Evolutionary conservation across 2,888 invertebrate species (phyloP), one percentile per base, ranked within the genome.

Genomic region (Ceraclea dissimilis): DNA sequence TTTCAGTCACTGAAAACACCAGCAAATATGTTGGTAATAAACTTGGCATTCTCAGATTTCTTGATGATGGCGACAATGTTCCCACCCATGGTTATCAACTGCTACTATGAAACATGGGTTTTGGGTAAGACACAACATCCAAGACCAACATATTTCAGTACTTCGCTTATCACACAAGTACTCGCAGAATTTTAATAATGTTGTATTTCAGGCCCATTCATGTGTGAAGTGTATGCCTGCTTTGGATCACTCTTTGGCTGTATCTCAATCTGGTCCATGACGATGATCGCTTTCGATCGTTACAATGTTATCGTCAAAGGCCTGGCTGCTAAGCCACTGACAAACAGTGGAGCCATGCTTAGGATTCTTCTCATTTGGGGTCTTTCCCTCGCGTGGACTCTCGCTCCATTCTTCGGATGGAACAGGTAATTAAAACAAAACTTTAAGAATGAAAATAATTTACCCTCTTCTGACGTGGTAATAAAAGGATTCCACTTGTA

Each of bases 41-140:
- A 95, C 75, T 79, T 95, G 67, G 94, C 94, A 34, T 85, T 95
- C 71, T 92, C 92, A 55, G 93, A 93, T 70, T 90, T 93, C 69
- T 79, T 86, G 63, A 93, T 93, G 88, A 93, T 93, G 92, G 75
- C 85, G 65, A 72, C 76, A 64, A 89, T 89, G 89, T 81, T 87
- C 65, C 88, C 89, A 51, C 80, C 90, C 62, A 90, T 91, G 85
- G 84, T 90, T 51, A 79, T 90, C 63, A 92, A 87, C 70, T 90
- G 91, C 70, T 90, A 90, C 69, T 78, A 87, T 66, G 90, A 89
- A 74, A 83, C 82, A 46, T 83, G 83, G 83, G 82, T 81, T 62
- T 76, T 83, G 63, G 85, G 84, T 84, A 70, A 69, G 76, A 6
- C 18, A 17, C 6, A 31, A 31, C 31, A 8, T 31, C 8, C 11